A percentile compares a stretch with the other conserved stretches of the same genome.
These are phyloP conservation scores for Anarhynchus alexandrinus DNA, from an alignment of 2,113 vertebrate species.

Conservation along the genomic window DNA sequence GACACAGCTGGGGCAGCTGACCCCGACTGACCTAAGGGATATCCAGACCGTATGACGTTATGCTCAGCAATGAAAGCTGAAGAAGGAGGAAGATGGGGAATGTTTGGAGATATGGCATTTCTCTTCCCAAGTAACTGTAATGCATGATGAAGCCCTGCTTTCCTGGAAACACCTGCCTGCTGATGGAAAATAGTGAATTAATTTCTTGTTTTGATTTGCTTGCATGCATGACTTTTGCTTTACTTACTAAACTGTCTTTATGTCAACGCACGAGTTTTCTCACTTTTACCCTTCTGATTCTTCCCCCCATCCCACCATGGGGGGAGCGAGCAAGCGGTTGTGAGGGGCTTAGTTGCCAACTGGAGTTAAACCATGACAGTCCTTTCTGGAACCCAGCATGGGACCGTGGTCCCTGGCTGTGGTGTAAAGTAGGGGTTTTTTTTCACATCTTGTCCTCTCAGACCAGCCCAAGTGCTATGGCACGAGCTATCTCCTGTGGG, in stretches of 20 bases:
- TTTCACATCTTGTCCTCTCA: background rate
- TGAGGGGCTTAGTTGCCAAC: background rate
- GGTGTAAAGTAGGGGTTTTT: background rate
- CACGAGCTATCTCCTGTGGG: background rate
- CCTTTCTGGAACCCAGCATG: no score
- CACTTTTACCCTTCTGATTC: background rate
- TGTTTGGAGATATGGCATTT: accelerated
- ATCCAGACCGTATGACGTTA: accelerated
- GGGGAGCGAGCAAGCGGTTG: background rate
- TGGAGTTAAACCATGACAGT: no score
- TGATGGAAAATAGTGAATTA: background rate
- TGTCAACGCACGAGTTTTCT: background rate
- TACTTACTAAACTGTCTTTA: background rate
- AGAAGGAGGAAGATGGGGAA: background rate
- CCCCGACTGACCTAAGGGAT: background rate
- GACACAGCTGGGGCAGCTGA: background rate
- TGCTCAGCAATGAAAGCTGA: background rate
- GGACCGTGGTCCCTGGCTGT: background rate
- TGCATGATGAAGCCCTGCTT: background rate
- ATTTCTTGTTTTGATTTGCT: background rate
- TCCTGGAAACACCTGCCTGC: background rate
- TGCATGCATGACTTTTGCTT: background rate
- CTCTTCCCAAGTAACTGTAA: background rate
- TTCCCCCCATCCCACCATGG: background rate
- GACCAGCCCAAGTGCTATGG: background rate